phyloP scores from a whole-genome alignment of 2,113 vertebrate genomes.

The Fulica atra region DNA sequence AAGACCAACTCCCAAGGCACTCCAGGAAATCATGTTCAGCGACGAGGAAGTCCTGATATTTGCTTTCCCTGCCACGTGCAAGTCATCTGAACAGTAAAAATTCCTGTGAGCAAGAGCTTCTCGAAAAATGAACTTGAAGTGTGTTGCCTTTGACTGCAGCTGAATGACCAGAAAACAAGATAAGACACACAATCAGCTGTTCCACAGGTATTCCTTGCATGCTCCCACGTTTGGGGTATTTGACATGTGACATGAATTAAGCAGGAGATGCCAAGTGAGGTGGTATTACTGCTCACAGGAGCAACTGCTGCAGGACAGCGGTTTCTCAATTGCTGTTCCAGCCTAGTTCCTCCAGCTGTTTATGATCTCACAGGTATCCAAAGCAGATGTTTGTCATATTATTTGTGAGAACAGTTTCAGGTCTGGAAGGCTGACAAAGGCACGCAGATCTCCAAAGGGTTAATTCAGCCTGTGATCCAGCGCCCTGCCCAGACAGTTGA shows the following conservation, averaged over 20 bases:
- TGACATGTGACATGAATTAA: fast-evolving
- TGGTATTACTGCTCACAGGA: not conserved
- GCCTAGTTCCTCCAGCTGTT: not conserved
- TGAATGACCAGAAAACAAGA: not conserved
- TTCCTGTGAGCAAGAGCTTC: not conserved
- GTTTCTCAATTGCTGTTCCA: not conserved
- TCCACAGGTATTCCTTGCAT: not conserved
- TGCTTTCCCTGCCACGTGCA: not conserved
- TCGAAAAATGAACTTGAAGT: not conserved
- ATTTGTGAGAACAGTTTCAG: not conserved
- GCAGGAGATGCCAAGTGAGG: not conserved
- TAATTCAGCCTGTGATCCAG: not conserved
- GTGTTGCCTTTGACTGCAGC: not conserved
- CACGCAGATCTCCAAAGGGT: not conserved
- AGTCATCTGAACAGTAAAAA: not conserved
- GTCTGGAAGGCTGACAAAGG: not conserved
- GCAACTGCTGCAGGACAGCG: not conserved
- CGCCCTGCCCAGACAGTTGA: not conserved
- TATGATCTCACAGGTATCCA: not conserved
- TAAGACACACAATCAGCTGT: not conserved
- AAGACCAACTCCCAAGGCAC: not conserved
- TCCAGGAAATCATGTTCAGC: not conserved
- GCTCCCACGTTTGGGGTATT: not conserved
- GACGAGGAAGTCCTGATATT: not conserved
- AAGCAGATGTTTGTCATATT: not conserved